Percentiles rank a stretch among this genome's conserved stretches.
phyloP scores from a whole-genome alignment of 2,113 vertebrate species.

The Tetrao urogallus region DNA sequence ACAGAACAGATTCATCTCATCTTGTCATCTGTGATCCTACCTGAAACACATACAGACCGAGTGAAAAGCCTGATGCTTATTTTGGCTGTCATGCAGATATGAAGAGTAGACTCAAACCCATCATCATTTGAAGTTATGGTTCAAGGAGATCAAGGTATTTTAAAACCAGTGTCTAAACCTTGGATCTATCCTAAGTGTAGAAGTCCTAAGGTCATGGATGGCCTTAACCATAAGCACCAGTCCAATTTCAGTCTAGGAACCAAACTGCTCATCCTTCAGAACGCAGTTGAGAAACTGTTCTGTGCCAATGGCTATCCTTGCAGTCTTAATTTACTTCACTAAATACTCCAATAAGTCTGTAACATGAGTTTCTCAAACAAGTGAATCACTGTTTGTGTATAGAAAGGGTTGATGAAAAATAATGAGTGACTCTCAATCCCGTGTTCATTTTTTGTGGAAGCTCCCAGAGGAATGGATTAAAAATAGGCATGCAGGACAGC shows the following conservation, averaged over 20 bases:
- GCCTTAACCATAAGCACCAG: neutral
- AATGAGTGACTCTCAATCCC: neutral
- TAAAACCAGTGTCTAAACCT: neutral
- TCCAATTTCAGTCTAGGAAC: neutral
- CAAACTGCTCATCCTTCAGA: neutral
- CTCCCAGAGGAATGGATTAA: neutral
- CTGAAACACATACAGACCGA: neutral
- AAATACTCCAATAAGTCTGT: neutral
- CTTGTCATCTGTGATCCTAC: neutral
- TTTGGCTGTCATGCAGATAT: neutral
- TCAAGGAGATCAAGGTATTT: neutral
- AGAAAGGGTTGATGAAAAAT: neutral
- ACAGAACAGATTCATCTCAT: neutral
- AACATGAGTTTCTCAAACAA: neutral
- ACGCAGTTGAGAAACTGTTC: neutral
- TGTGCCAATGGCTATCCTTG: neutral
- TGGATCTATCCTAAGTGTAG: neutral
- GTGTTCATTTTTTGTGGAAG: neutral
- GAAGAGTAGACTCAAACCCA: neutral
- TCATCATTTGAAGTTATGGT: neutral
- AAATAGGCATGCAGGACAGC: neutral
- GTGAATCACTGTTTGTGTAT: neutral
- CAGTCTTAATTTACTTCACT: neutral
- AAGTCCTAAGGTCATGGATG: neutral
- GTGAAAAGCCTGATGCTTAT: neutral